Evolutionary conservation across 2,797 vertebrate genomes (phyloP).

Genomic region (Tragelaphus oryx): DNA sequence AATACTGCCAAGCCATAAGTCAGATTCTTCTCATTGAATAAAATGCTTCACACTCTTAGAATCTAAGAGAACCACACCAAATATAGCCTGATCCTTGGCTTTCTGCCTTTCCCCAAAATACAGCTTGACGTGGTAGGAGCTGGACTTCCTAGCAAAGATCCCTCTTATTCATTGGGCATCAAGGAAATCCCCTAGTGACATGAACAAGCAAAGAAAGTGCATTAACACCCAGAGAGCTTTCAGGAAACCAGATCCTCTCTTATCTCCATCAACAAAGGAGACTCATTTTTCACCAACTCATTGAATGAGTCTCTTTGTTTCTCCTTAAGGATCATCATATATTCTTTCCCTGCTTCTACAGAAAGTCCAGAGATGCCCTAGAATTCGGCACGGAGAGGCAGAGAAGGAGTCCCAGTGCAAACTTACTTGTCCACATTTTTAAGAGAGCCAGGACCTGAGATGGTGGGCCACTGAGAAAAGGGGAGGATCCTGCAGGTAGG

Average conservation of each 20-base stretch:
- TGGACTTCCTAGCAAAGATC: slow-evolving; percentile 29
- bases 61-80: neutral
- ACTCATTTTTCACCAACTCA: slow-evolving; percentile 64
- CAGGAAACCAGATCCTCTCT: slow-evolving; percentile 66
- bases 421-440: neutral
- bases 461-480: neutral
- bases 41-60: neutral
- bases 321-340: slow-evolving; percentile 54
- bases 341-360: slow-evolving; percentile 38
- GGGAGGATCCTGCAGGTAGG: neutral
- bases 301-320: slow-evolving; percentile 71
- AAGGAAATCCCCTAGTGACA: slow-evolving; percentile 54
- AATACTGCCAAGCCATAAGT: neutral
- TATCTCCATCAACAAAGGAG: slow-evolving; percentile 59
- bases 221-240: slow-evolving; percentile 70
- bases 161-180: neutral
- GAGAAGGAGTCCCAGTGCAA: neutral
- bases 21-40: neutral
- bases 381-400: neutral
- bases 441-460: neutral
- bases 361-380: slow-evolving; percentile 11
- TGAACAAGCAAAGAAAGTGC: slow-evolving; percentile 40
- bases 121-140: neutral
- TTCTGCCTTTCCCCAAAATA: neutral
- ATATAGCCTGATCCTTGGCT: neutral